These are phyloP conservation scores for Trichomalopsis sarcophagae DNA, from an alignment of 1,140 invertebrate species.

Conservation along the genomic window DNA sequence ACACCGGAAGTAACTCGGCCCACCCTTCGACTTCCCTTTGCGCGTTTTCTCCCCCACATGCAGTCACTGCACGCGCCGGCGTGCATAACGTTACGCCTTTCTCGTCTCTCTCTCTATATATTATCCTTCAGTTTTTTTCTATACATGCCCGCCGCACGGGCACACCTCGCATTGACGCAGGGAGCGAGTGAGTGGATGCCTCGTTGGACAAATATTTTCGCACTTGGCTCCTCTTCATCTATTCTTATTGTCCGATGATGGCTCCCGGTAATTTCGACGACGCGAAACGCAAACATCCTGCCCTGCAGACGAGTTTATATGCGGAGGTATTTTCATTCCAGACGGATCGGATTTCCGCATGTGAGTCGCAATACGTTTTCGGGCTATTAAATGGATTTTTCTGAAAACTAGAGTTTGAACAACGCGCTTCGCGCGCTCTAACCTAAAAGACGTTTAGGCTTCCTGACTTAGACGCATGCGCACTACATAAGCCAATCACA, in stretches of 20 bases:
- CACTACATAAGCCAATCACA: too few species aligned
- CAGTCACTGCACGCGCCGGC: too few species aligned
- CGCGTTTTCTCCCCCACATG: not conserved
- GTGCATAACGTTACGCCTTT: not conserved
- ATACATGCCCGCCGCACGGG: not conserved
- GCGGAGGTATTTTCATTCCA: too few species aligned
- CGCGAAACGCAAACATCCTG: not conserved
- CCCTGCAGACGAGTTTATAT: too few species aligned
- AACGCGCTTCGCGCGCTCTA: too few species aligned
- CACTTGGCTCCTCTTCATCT: not conserved
- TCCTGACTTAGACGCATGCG: too few species aligned
- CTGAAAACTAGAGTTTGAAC: too few species aligned
- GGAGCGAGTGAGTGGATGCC: not conserved
- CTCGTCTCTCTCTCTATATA: not conserved
- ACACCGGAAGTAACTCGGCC: not conserved
- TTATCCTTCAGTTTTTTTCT: not conserved
- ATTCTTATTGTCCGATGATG: not conserved
- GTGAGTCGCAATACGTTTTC: too few species aligned
- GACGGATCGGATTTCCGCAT: too few species aligned
- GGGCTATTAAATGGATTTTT: too few species aligned
- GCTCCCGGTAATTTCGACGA: not conserved
- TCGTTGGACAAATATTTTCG: not conserved
- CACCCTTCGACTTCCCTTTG: slow-evolving; percentile 2
- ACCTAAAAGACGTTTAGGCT: too few species aligned
- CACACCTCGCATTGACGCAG: not conserved